Percentiles rank a stretch among this genome's conserved stretches.
Conservation (phyloP, 2,797 vertebrate genomes). For the Myripristis murdjan region DNA sequence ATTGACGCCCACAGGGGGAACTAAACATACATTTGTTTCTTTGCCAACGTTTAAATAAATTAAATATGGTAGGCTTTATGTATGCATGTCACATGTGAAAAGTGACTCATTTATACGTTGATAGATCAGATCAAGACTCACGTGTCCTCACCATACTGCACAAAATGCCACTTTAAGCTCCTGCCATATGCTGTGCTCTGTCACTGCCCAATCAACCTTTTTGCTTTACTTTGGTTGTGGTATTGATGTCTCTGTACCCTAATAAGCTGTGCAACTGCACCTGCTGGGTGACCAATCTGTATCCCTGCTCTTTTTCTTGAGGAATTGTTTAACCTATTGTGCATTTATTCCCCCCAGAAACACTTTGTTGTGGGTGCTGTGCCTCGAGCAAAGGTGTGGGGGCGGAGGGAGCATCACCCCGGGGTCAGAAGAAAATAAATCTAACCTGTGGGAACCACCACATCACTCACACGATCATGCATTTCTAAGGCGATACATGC, state of each 20-base stretch:
- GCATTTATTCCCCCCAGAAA: conserved; percentile 41
- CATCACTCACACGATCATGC: neutral
- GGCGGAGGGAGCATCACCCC: conserved; percentile 19
- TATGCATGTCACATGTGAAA: neutral
- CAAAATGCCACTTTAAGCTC: neutral
- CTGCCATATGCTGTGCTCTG: neutral
- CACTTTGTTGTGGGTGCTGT: conserved; percentile 33
- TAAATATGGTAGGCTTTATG: neutral
- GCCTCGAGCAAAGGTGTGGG: neutral
- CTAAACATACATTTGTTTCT: neutral
- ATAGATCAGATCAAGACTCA: neutral
- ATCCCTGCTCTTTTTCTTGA: neutral
- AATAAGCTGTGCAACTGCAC: neutral
- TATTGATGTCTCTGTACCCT: neutral
- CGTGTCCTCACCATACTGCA: conserved; percentile 4
- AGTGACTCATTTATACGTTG: neutral
- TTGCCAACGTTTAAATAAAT: neutral
- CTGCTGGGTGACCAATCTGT: neutral
- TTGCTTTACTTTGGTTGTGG: neutral
- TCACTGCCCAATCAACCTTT: neutral
- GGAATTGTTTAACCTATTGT: conserved; percentile 17
- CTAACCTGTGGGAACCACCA: conserved; percentile 1
- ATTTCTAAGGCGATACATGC: conserved; percentile 49
- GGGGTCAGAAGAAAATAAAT: conserved; percentile 34
- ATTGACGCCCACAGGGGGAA: conserved; percentile 19